Percentiles rank a stretch among this genome's conserved stretches.
Evolutionary conservation across 2,888 invertebrate genomes (phyloP).

Genomic region (Camponotus fellah): DNA sequence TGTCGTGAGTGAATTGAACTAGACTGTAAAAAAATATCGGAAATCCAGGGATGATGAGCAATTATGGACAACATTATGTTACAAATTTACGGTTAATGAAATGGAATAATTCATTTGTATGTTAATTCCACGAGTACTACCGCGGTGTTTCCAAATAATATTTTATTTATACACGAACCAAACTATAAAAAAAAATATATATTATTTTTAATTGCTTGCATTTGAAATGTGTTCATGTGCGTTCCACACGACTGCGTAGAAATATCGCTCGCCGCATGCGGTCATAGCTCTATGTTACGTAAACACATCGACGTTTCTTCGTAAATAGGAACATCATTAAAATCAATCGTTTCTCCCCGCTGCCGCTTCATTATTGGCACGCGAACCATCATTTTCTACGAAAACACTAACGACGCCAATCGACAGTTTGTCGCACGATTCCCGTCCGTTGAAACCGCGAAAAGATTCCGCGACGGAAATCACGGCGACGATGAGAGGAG

Average conservation of each 20-base stretch:
- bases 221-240: background rate
- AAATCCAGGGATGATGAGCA: background rate
- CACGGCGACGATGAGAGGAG: conserved; percentile 52
- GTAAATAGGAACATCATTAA: background rate
- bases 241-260: background rate
- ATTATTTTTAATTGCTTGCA: background rate
- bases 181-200: background rate
- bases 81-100: background rate
- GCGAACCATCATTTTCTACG: conserved; percentile 16
- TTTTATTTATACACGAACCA: background rate
- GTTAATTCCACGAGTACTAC: background rate
- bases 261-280: conserved; percentile 12
- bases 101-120: background rate
- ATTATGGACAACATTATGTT: background rate
- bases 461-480: conserved; percentile 51
- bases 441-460: conserved; percentile 18
- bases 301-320: conserved; percentile 15
- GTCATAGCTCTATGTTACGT: conserved; percentile 9
- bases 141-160: background rate
- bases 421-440: conserved; percentile 16
- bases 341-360: conserved; percentile 6
- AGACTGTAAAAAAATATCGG: background rate
- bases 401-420: conserved; percentile 5
- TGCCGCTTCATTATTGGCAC: conserved; percentile 9
- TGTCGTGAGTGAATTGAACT: background rate